Evolutionary conservation across 2,888 invertebrate species (phyloP).

Genomic region (Mythimna lalbum): DNA sequence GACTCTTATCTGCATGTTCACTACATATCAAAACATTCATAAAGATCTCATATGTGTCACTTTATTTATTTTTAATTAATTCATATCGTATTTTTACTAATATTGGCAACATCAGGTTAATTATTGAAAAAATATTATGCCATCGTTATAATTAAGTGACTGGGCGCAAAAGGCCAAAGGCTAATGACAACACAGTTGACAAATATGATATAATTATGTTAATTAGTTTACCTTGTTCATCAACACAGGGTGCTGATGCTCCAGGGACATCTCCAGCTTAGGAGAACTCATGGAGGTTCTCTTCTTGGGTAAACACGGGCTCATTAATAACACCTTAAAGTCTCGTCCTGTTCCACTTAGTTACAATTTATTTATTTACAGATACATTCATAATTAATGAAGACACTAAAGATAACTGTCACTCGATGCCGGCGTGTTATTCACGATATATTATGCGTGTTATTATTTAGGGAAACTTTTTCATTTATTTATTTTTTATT

Average conservation of each 20-base stretch:
- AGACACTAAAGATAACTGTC: constrained; percentile 81
- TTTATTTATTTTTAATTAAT: constrained; percentile 54
- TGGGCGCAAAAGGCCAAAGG: constrained; percentile 47
- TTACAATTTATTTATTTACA: constrained; percentile 75
- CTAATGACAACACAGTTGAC: constrained; percentile 49
- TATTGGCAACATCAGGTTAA: constrained; percentile 44
- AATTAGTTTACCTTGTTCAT: constrained; percentile 82
- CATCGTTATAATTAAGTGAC: constrained; percentile 44
- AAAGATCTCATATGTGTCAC: constrained; percentile 41
- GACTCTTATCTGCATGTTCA: constrained; percentile 23
- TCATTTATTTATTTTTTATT: constrained; percentile 49
- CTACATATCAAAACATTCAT: constrained; percentile 41
- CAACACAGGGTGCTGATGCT: constrained; percentile 85
- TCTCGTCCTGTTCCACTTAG: constrained; percentile 72
- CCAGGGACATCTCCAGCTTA: constrained; percentile 85
- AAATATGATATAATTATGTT: constrained; percentile 29
- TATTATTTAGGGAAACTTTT: constrained; percentile 38
- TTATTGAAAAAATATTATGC: constrained; percentile 43
- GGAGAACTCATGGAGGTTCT: constrained; percentile 81
- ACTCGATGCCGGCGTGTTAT: constrained; percentile 73
- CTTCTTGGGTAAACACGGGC: constrained; percentile 72
- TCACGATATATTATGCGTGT: constrained; percentile 49
- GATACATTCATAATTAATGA: constrained; percentile 74
- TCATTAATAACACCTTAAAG: constrained; percentile 75
- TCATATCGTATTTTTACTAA: constrained; percentile 40